These are phyloP conservation scores for Parnassius orleans DNA, from an alignment of 2,888 invertebrate genomes.

Conservation along the genomic window DNA sequence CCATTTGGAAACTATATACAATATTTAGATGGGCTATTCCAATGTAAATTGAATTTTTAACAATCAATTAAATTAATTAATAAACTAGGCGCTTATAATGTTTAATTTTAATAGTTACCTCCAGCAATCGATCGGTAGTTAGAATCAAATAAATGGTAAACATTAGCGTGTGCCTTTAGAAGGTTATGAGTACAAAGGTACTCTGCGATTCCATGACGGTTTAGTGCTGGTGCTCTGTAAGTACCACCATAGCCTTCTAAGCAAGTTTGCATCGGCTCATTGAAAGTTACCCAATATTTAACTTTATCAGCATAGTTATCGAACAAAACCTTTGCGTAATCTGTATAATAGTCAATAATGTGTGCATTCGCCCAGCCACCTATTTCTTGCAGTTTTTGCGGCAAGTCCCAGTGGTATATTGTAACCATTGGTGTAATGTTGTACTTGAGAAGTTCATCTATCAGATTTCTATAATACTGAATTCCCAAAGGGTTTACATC, in stretches of 20 bases:
- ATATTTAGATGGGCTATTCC: no score
- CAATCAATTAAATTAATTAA: no score
- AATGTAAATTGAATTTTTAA: no score
- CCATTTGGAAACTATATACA: no score
- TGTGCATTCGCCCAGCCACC: slow-evolving; percentile 86
- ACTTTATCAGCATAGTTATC: slow-evolving; percentile 83
- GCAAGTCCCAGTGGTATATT: slow-evolving; percentile 87
- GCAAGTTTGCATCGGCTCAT: slow-evolving; percentile 85
- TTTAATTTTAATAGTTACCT: slow-evolving; percentile 60
- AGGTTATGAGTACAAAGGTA: slow-evolving; percentile 87
- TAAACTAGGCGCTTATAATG: background rate
- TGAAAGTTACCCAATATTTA: slow-evolving; percentile 88
- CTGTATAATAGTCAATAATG: slow-evolving; percentile 83
- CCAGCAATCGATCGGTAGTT: slow-evolving; percentile 78
- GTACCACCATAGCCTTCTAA: slow-evolving; percentile 80
- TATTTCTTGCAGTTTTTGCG: slow-evolving; percentile 82
- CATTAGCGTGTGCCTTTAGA: slow-evolving; percentile 86
- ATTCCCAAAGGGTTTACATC: slow-evolving; percentile 86
- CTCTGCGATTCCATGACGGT: slow-evolving; percentile 82
- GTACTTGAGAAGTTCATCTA: slow-evolving; percentile 84
- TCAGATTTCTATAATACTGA: slow-evolving; percentile 88
- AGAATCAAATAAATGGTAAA: slow-evolving; percentile 83
- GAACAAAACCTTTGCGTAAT: slow-evolving; percentile 83
- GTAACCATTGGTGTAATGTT: slow-evolving; percentile 87
- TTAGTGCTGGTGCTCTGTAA: slow-evolving; percentile 81